Evolutionary conservation across 2,797 vertebrate genomes (phyloP), one percentile per base, ranked within the genome.

Genomic region (Rhyacichthys aspro): DNA sequence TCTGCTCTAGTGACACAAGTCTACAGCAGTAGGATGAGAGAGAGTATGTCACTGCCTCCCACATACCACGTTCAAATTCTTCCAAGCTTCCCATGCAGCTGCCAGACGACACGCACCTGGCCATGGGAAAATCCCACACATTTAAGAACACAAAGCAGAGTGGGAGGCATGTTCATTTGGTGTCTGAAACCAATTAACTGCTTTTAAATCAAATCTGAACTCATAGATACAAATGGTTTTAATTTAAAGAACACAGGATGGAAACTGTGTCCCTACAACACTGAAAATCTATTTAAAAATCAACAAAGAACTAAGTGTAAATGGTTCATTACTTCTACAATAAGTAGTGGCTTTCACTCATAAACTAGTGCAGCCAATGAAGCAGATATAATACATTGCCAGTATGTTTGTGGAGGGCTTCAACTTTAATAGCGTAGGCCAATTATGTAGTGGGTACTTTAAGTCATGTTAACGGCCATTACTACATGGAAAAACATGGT

Each of bases 401-500:
- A 45, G 49, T 52, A 15, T 17, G 55, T 55, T 39, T 71, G 63
- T 53, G 65, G 59, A 70, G 59, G 73, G 48, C 43, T 50, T 23
- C 19, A 39, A 23, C 9, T 80, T 67, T 28, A 62, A 75, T 59
- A 70, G 79, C 11, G 68, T 57, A 68, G 76, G 68, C 55, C 63
- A 79, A 84, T 89, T 86, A 86, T 59, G 55, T 64, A 86, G 68
- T 70, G 18, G 75, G 65, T 85, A 90, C 83, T 91, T 87, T 83
- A 70, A 79, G 81, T 65, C 80, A 64, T 88, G 85, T 89, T 91
- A 90, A 90, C 85, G 89, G 72, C 72, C 82, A 88, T 89, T 88
- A 91, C 86, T 83, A 90, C 85, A 92, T 68, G 86, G 88, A 89
- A 91, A 87, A 89, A 90, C 87, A 89, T 84, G 76, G 78, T 81